Evolutionary conservation across 2,888 invertebrate genomes (phyloP), one percentile per base, ranked within the genome.

Genomic region (Mechanitis messenoides): DNA sequence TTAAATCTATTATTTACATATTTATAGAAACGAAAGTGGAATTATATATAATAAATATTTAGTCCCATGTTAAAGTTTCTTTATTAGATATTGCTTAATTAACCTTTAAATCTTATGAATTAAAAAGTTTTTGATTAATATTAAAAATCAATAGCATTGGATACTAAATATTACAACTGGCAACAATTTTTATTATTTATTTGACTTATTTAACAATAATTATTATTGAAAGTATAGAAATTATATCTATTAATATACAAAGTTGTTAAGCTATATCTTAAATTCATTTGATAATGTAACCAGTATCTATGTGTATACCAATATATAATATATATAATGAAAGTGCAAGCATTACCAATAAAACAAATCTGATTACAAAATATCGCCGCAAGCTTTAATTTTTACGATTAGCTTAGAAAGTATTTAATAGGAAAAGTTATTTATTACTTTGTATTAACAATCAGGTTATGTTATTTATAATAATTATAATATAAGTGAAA

Each of bases 11-110:
- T 31, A 58, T 31, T 57, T 45, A 28, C 56, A 63, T 60, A 53
- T 58, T 58, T 58, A 42, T 60, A 60, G 58, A 62, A 60, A 55
- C 47, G 65, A 65, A 62, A 65, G 62, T 58, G 50, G 33, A 62
- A 65, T 61, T 61, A 59, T 61, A 56, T 45, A 9, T 42, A 5
- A 59, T 38, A 56, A 42, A 9, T 42, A 3, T 42, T 42, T 42
- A 3, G 6, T 35, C 6, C 3, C 6, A 3, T 35, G 4, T 5
- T 35, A 35, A 35, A 35, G 4, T 35, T 35, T 35, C 1, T 35
- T 35, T 3, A 3, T 35, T 5, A 6, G 35, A 35, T 35, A 35
- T 35, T 35, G 20, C 20, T 20, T 20, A 20, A 20, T 20, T 0
- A 20, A 20, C 0, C 20, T 20, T 20, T 20, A 20, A 20, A 20